Percentiles rank a stretch among this genome's conserved stretches.
Conservation (phyloP, 2,888 invertebrate species). For the Seladonia tumulorum region DNA sequence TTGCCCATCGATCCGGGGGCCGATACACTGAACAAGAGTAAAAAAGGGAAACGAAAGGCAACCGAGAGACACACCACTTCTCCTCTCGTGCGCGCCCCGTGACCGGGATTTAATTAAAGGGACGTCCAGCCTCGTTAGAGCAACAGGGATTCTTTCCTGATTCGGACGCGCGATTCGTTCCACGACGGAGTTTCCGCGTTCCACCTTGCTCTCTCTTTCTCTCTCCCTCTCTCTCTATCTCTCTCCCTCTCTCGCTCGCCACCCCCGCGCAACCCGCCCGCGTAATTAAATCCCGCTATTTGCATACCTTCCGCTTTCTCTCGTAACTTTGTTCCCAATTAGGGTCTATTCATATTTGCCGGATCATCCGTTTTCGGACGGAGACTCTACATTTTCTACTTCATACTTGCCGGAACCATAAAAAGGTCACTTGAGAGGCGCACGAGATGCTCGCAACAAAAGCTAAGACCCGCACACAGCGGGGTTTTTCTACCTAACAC, state of each 20-base stretch:
- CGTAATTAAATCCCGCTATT: slow-evolving; percentile 64
- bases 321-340: slow-evolving; percentile 51
- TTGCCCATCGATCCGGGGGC: slow-evolving; percentile 25
- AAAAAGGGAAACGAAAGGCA: not conserved
- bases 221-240: too few species aligned
- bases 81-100: not conserved
- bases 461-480: too few species aligned
- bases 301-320: slow-evolving; percentile 59
- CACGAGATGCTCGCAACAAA: too few species aligned
- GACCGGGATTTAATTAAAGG: slow-evolving; percentile 50
- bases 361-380: too few species aligned
- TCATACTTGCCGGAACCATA: too few species aligned
- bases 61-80: not conserved
- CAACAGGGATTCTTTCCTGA: slow-evolving; percentile 27
- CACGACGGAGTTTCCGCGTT: slow-evolving; percentile 27
- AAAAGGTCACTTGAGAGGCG: too few species aligned
- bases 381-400: too few species aligned
- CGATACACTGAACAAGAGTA: not conserved
- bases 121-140: slow-evolving; percentile 19
- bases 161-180: slow-evolving; percentile 31
- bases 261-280: slow-evolving; percentile 11
- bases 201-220: slow-evolving; percentile 21
- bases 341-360: too few species aligned
- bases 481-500: too few species aligned
- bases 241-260: not conserved